Percentiles rank a stretch among this genome's conserved stretches.
phyloP scores from a whole-genome alignment of 2,797 vertebrate genomes.

The Parambassis ranga region DNA sequence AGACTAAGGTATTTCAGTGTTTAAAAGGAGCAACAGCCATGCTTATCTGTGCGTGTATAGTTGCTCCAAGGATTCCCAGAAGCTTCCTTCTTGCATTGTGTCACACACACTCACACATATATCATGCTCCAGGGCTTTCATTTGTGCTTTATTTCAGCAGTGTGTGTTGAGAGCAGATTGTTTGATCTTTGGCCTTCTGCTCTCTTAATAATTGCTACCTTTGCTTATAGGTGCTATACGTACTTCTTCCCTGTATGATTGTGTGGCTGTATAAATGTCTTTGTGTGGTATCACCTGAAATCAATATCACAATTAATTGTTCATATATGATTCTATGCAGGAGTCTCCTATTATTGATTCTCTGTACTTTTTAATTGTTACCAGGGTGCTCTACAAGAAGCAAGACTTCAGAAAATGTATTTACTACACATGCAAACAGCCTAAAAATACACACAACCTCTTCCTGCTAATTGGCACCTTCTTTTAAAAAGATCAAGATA shows the following conservation, averaged over 20 bases:
- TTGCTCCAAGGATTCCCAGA: conserved; percentile 21
- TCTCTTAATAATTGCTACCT: conserved; percentile 49
- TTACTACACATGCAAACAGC: background rate
- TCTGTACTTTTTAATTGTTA: background rate
- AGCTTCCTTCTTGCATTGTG: conserved; percentile 46
- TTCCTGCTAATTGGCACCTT: background rate
- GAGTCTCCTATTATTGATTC: background rate
- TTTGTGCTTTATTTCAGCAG: conserved; percentile 1
- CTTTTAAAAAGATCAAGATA: too few relatives aligned
- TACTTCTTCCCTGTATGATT: conserved; percentile 11
- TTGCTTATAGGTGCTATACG: conserved; percentile 49
- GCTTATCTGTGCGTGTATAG: background rate
- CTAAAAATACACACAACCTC: background rate
- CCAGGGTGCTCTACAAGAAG: background rate
- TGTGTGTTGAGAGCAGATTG: conserved; percentile 43
- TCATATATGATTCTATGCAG: background rate
- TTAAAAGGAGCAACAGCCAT: conserved; percentile 5
- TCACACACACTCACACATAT: conserved; percentile 5
- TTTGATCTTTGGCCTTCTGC: conserved; percentile 65
- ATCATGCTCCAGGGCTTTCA: conserved; percentile 21
- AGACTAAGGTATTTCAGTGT: background rate
- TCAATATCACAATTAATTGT: background rate
- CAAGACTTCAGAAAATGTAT: background rate
- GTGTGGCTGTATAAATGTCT: conserved; percentile 21
- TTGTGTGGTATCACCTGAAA: background rate